A percentile compares a stretch with the other conserved stretches of the same genome.
These are phyloP conservation scores for Gadopsis bispinosus DNA, from an alignment of 2,797 vertebrate species.

Conservation along the genomic window DNA sequence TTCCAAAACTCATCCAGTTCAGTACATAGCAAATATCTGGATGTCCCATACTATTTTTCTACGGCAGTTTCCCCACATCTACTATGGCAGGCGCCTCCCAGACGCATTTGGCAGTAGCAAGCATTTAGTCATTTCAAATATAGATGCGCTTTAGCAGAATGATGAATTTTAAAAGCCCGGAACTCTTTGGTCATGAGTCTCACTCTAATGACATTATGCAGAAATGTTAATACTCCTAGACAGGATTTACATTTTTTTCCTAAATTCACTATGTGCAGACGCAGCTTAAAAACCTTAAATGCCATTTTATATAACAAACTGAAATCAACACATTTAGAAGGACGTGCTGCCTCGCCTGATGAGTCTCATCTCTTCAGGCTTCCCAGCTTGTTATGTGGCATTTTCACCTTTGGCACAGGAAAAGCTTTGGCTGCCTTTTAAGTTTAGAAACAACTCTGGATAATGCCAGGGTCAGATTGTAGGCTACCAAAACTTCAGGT, in stretches of 20 bases:
- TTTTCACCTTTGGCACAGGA: not conserved
- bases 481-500: not conserved
- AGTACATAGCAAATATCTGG: not conserved
- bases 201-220: not conserved
- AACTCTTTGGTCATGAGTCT: not conserved
- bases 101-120: not conserved
- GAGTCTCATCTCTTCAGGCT: not conserved
- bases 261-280: too few species aligned
- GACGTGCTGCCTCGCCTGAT: not conserved
- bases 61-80: not conserved
- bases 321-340: not conserved
- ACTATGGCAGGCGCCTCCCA: too few species aligned
- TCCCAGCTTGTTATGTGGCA: not conserved
- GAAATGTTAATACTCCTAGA: not conserved
- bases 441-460: not conserved
- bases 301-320: not conserved
- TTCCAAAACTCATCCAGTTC: not conserved
- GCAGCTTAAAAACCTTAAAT: not conserved
- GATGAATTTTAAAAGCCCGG: not conserved
- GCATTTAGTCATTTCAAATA: not conserved
- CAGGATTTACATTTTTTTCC: not conserved
- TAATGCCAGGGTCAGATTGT: not conserved
- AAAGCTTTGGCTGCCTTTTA: too few species aligned
- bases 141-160: not conserved
- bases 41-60: not conserved